Evolutionary conservation across 2,797 vertebrate species (phyloP), one percentile per base, ranked within the genome.

Genomic region (Channa striata): DNA sequence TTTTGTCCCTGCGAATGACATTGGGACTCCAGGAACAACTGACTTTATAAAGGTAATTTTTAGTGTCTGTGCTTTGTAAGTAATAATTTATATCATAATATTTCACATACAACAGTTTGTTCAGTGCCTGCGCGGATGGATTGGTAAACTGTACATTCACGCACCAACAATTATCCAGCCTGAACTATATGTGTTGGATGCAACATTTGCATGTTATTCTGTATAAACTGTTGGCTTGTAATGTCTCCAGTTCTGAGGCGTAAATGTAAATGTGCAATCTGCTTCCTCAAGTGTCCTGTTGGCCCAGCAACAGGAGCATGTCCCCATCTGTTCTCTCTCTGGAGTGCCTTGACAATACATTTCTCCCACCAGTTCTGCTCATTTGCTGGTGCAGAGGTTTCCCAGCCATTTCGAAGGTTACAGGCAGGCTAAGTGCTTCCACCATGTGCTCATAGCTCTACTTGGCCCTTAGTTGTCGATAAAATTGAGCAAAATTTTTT

Each of bases 211-310:
- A 61, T 68, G 62, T 53, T 72, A 46, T 47, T 71, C 54, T 30
- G 37, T 68, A 68, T 70, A 48, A 82, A 76, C 44, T 44, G 51
- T 60, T 61, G 48, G 80, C 76, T 77, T 19, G 19, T 84, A 73
- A 83, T 80, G 77, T 82, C 71, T 70, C 91, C 87, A 85, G 77
- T 92, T 94, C 93, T 70, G 87, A 96, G 95, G 93, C 94, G 67
- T 95, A 95, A 93, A 92, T 97, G 91, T 94, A 95, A 93, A 97
- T 97, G 96, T 95, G 95, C 94, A 96, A 95, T 92, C 94, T 96
- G 93, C 94, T 93, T 83, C 33, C 96, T 90, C 93, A 84, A 89
- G 93, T 94, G 90, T 94, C 94, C 88, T 95, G 92, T 90, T 95
- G 94, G 91, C 91, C 93, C 85, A 96, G 95, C 79, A 94, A 94